Evolutionary conservation across 2,797 vertebrate genomes (phyloP).

Genomic region (Oryzias dopingdopingensis): DNA sequence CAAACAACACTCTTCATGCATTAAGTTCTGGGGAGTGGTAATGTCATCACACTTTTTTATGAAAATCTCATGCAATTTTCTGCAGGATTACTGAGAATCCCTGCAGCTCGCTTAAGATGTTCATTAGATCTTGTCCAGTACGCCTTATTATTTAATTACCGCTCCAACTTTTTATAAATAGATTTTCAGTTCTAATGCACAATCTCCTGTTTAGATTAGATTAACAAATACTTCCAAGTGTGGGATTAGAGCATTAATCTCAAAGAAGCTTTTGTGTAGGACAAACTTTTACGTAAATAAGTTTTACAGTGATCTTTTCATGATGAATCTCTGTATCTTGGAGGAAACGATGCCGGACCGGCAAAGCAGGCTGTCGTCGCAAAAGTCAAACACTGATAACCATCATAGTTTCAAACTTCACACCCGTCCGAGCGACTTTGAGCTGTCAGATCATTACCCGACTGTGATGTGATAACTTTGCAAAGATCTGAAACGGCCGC

Average conservation of each 20-base stretch:
- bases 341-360: no score
- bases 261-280: not conserved
- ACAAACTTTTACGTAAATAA: not conserved
- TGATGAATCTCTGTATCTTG: not conserved
- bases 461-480: conserved; percentile 2
- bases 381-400: conserved; percentile 2
- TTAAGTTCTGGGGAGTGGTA: conserved; percentile 14
- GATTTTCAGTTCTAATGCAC: not conserved
- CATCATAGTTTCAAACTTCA: conserved; percentile 1
- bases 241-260: not conserved
- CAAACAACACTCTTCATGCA: conserved; percentile 19
- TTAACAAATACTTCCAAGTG: not conserved
- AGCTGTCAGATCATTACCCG: not conserved
- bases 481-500: not conserved
- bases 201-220: not conserved
- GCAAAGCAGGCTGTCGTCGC: not conserved
- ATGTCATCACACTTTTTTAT: conserved; percentile 5
- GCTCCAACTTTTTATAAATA: not conserved
- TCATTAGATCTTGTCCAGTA: conserved; percentile 20
- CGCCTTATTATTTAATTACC: conserved; percentile 14
- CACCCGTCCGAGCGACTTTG: conserved; percentile 6
- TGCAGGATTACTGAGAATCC: conserved; percentile 3
- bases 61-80: conserved; percentile 6
- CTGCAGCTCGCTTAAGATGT: conserved; percentile 12
- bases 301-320: not conserved